Conservation (phyloP, 2,113 vertebrate genomes). For the Silurus asotus region DNA sequence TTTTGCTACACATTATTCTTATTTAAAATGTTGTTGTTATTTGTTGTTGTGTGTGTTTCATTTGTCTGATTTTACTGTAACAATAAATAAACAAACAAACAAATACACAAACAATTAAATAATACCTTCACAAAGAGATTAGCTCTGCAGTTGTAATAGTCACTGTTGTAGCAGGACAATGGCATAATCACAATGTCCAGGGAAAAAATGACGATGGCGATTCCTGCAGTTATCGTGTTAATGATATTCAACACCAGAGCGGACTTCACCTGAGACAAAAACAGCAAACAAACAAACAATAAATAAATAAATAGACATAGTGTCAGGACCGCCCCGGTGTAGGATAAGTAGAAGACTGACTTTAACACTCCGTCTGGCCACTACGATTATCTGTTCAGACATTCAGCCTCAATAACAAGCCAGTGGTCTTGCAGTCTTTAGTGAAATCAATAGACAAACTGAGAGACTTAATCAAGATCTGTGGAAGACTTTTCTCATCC, state of each 20-base stretch:
- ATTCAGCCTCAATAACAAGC: no score
- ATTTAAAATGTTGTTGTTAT: neutral
- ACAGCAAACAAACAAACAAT: neutral
- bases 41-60: neutral
- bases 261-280: neutral
- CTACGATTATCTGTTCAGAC: no score
- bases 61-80: neutral
- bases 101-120: neutral
- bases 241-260: neutral
- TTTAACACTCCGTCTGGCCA: no score
- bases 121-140: rapidly evolving
- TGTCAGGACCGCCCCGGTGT: no score
- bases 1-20: neutral
- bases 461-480: no score
- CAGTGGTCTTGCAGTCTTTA: no score
- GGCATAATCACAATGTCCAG: neutral
- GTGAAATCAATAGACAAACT: no score
- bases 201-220: neutral
- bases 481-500: no score
- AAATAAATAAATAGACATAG: no score
- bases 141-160: no score
- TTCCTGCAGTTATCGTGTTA: neutral
- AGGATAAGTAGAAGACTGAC: neutral
- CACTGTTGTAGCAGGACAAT: rapidly evolving
- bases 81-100: neutral